These are phyloP conservation scores for Solen grandis DNA, from an alignment of 1,140 invertebrate species.

Conservation along the genomic window DNA sequence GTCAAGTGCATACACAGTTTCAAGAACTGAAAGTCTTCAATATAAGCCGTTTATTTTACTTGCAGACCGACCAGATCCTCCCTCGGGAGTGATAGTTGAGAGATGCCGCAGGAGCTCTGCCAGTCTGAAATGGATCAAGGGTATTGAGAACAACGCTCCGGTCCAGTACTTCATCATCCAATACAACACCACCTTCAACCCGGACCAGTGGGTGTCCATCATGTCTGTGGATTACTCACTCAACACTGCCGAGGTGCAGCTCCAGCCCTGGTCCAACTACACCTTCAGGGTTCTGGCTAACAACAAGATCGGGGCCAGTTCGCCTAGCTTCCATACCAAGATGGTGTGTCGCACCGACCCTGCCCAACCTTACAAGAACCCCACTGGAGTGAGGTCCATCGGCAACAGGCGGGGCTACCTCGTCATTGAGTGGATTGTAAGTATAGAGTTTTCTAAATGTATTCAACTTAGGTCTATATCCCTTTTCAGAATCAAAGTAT, in stretches of 20 bases:
- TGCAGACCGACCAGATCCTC: slow-evolving; percentile 95
- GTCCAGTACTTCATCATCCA: slow-evolving; percentile 96
- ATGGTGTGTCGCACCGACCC: slow-evolving; percentile 82
- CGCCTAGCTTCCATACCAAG: slow-evolving; percentile 68
- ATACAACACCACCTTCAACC: slow-evolving; percentile 96
- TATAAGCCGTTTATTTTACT: too few species aligned
- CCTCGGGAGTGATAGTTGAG: slow-evolving; percentile 83
- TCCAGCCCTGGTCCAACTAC: slow-evolving; percentile 94
- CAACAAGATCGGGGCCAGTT: slow-evolving; percentile 92
- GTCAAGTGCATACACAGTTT: too few species aligned
- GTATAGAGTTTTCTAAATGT: too few species aligned
- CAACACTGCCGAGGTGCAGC: slow-evolving; percentile 58
- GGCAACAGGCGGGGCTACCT: slow-evolving; percentile 94
- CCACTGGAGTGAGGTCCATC: slow-evolving; percentile 94
- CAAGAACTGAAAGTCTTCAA: too few species aligned
- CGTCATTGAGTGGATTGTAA: slow-evolving; percentile 95
- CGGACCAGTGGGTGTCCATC: slow-evolving; percentile 89
- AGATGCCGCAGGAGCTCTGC: slow-evolving; percentile 84
- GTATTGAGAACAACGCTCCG: slow-evolving; percentile 92
- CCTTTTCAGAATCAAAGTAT: too few species aligned
- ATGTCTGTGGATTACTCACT: slow-evolving; percentile 61
- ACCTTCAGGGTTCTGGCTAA: slow-evolving; percentile 96
- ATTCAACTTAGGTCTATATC: too few species aligned
- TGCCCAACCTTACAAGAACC: slow-evolving; percentile 96
- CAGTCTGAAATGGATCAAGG: slow-evolving; percentile 89